These are phyloP conservation scores for Penelope pileata DNA, from an alignment of 2,113 vertebrate species.

Conservation along the genomic window DNA sequence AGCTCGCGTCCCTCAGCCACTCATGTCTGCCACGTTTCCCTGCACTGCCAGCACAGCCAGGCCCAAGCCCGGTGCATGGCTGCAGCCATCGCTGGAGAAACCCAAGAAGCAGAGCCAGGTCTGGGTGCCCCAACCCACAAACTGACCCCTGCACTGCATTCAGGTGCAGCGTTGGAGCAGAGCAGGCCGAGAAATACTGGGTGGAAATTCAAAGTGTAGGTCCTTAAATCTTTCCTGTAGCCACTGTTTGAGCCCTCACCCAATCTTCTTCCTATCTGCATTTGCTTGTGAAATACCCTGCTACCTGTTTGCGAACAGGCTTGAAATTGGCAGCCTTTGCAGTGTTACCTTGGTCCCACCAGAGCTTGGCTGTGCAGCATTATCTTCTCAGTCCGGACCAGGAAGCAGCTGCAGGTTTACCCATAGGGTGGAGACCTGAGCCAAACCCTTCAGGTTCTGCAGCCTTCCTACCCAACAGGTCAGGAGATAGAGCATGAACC, in stretches of 20 bases:
- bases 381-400: background rate
- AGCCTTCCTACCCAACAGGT: background rate
- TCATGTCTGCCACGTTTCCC: background rate
- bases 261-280: background rate
- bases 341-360: background rate
- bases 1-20: background rate
- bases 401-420: background rate
- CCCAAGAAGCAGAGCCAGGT: background rate
- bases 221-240: background rate
- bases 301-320: background rate
- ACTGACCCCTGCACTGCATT: background rate
- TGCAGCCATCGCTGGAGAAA: background rate
- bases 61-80: background rate
- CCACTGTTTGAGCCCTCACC: background rate
- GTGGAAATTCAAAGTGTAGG: background rate
- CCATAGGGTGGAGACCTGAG: fast-evolving
- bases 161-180: background rate
- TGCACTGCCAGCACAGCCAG: background rate
- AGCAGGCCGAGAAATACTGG: background rate
- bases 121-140: background rate
- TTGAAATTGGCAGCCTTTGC: background rate
- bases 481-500: background rate
- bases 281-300: background rate
- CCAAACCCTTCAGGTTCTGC: background rate
- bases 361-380: background rate